Base-by-base conservation (phyloP, 2,113 vertebrate species). In the Microcebus jonahi region DNA sequence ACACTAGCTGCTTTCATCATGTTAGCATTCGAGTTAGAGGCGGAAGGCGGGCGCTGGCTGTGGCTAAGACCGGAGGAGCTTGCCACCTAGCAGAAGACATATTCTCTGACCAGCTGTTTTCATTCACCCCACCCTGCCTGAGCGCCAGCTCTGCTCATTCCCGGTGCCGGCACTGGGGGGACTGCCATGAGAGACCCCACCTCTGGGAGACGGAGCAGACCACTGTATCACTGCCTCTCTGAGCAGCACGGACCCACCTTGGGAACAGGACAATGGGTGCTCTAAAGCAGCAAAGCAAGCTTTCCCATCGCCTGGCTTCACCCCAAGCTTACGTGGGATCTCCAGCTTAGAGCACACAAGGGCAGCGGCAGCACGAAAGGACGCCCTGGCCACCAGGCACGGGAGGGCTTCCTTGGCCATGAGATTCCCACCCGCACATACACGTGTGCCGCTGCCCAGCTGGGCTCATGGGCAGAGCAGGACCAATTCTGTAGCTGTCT, bases 401-500 rank as follows among this genome's bases (percentile, higher is more conserved):
- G 14, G 53, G 59, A 92, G 31, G 45, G 8, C 39, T 20, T 63
- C 82, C 50, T 57, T 20, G 10, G 83, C 29, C 14, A 21, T 3
- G 25, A 10, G 9, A 14, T 53, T 42, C n/a, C 13, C 36, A 13
- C 36, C 36, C 20, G 6, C 21, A 21, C 2, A 2, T 15, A 29
- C 21, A n/a, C 2, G 8, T 10, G 8, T 8, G 31, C 29, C 4
- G 4, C 11, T 6, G 9, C 34, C 48, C 27, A 6, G 2, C 3
- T 1, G 48, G 61, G 18, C 27, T 31, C 53, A 0, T 3, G 23
- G 23, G 25, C 4, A 42, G 11, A 50, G 90, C 39, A 70, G 79
- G 53, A 48, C 39, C 23, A 29, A 20, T 36, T n/a, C 39, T 48
- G 55, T 42, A 15, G 42, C 53, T 27, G 14, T 17, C 3, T 29